Evolutionary conservation across 2,113 vertebrate genomes (phyloP).

Genomic region (Calidris pugnax): DNA sequence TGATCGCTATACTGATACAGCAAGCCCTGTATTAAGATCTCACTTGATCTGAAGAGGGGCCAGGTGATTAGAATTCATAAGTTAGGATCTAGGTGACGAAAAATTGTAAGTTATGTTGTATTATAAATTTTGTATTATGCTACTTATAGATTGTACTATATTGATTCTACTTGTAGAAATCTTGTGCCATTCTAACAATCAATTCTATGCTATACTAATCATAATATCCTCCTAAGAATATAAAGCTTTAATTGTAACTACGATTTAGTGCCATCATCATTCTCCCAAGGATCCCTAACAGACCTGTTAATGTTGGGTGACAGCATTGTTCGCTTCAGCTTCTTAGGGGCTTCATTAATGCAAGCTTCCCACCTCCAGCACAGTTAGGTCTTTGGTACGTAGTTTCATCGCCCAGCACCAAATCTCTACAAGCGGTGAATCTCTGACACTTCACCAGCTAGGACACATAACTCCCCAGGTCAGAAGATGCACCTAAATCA

Average conservation of each 20-base stretch:
- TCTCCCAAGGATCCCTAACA: not conserved
- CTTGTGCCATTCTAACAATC: not conserved
- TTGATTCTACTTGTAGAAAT: not conserved
- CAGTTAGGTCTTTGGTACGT: not conserved
- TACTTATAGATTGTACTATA: not conserved
- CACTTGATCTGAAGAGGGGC: not conserved
- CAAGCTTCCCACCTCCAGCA: not conserved
- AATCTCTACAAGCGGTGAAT: not conserved
- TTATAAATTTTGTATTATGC: not conserved
- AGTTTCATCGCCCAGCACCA: not conserved
- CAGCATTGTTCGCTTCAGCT: not conserved
- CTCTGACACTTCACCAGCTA: not conserved
- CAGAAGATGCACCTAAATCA: not conserved
- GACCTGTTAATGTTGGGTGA: not conserved
- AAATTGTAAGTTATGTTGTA: not conserved
- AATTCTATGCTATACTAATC: not conserved
- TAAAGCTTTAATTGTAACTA: not conserved
- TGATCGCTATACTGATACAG: not conserved
- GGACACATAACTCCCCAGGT: not conserved
- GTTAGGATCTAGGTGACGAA: not conserved
- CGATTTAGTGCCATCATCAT: not conserved
- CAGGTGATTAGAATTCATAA: not conserved
- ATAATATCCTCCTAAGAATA: not conserved
- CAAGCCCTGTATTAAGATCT: not conserved
- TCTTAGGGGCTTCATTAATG: not conserved